A percentile compares a stretch with the other conserved stretches of the same genome.
Conservation (phyloP, 2,113 vertebrate genomes). For the Indicator maculatus region DNA sequence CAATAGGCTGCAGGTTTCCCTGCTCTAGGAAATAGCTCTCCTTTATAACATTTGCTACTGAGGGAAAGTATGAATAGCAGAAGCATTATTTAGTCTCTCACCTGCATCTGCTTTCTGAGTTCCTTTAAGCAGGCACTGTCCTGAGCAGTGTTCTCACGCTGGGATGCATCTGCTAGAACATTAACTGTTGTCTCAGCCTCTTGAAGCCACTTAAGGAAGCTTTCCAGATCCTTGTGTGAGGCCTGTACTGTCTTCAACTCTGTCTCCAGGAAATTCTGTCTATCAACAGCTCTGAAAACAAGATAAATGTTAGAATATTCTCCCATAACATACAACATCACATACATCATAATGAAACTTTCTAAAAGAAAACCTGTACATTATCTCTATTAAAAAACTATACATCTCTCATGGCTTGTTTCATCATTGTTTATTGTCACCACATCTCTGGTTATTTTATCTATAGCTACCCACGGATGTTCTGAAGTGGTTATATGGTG, state of each 20-base stretch:
- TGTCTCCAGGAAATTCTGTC: constrained; percentile 83
- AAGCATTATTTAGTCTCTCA: constrained; percentile 60
- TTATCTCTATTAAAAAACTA: not conserved
- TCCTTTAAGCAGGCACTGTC: constrained; percentile 79
- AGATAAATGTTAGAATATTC: not conserved
- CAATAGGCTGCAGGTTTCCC: not conserved
- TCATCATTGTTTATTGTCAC: not conserved
- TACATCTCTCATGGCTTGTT: not conserved
- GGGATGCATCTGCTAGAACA: constrained; percentile 87
- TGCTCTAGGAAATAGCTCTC: not conserved
- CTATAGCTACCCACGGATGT: not conserved
- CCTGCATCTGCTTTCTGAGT: constrained; percentile 87
- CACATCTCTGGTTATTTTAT: not conserved
- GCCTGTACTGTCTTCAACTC: constrained; percentile 87
- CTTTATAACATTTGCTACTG: not conserved
- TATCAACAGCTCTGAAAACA: constrained; percentile 82
- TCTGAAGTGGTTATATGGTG: not conserved
- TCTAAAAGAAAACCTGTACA: not conserved
- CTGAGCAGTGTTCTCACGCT: constrained; percentile 85
- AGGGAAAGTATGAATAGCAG: not conserved
- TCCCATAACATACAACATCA: not conserved
- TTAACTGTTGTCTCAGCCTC: constrained; percentile 92
- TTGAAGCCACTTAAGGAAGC: constrained; percentile 93
- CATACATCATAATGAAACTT: not conserved
- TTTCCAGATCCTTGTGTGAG: constrained; percentile 88